A percentile compares a stretch with the other conserved stretches of the same genome.
phyloP scores from a whole-genome alignment of 2,113 vertebrate species.

The Tachysurus vachellii region DNA sequence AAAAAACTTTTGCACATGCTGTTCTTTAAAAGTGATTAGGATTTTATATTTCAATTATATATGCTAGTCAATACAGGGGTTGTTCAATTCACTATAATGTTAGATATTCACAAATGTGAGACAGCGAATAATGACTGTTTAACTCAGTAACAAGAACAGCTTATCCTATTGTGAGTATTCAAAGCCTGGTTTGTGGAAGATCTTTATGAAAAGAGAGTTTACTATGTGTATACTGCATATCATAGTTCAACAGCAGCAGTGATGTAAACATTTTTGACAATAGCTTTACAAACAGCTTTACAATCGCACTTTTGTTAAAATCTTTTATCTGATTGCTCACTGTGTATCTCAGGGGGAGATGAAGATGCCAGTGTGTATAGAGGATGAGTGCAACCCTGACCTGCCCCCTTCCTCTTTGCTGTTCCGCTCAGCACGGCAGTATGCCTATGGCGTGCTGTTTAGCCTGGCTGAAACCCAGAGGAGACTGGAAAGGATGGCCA shows the following conservation, averaged over 20 bases:
- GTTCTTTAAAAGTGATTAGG: background rate
- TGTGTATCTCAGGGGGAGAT: slow-evolving; percentile 81
- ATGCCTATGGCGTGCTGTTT: slow-evolving; percentile 88
- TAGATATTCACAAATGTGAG: background rate
- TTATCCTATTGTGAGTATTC: background rate
- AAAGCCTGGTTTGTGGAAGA: background rate
- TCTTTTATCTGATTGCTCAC: background rate
- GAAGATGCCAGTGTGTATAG: slow-evolving; percentile 91
- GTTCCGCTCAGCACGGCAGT: slow-evolving; percentile 85
- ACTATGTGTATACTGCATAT: background rate
- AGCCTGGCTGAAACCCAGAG: slow-evolving; percentile 88
- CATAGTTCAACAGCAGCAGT: background rate
- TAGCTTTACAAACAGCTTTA: background rate
- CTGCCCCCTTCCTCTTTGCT: slow-evolving; percentile 85
- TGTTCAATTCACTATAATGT: background rate
- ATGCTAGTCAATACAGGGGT: background rate
- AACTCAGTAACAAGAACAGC: background rate
- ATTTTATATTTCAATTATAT: background rate
- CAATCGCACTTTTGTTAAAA: too few species aligned
- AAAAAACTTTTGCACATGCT: background rate
- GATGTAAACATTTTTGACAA: background rate
- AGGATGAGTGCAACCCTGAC: slow-evolving; percentile 88
- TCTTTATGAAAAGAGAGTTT: background rate
- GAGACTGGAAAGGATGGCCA: slow-evolving; percentile 81
- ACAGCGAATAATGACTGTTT: background rate